Evolutionary conservation across 2,888 invertebrate genomes (phyloP).

Genomic region (Drosophila formosana): DNA sequence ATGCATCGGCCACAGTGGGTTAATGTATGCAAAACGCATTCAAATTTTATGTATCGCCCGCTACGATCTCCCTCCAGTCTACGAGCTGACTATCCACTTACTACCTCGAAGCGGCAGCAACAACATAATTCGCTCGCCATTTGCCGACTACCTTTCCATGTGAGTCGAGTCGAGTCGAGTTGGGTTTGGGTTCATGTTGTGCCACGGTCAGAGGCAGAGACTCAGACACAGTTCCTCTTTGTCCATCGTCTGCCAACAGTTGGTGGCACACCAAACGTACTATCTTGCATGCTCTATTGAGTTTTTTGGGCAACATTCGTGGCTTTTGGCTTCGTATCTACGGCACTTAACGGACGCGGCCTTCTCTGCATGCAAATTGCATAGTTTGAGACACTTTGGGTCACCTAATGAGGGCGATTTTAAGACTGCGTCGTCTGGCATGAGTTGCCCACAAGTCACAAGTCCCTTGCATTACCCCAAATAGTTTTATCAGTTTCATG

Average conservation of each 20-base stretch:
- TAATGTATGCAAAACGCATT: slow-evolving; percentile 85
- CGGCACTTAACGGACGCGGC: slow-evolving; percentile 55
- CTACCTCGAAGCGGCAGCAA: slow-evolving; percentile 46
- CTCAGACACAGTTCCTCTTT: background rate
- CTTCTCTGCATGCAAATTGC: slow-evolving; percentile 77
- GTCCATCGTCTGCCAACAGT: slow-evolving; percentile 13
- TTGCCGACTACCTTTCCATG: slow-evolving; percentile 56
- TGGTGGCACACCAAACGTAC: slow-evolving; percentile 20
- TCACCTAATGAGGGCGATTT: slow-evolving; percentile 75
- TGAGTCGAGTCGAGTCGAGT: slow-evolving; percentile 23
- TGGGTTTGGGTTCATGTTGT: slow-evolving; percentile 19
- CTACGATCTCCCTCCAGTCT: slow-evolving; percentile 76
- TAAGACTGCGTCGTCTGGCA: slow-evolving; percentile 37
- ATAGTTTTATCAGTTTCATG: background rate
- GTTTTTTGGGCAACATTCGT: slow-evolving; percentile 48
- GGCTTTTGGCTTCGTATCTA: slow-evolving; percentile 41
- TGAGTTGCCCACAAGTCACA: slow-evolving; percentile 22
- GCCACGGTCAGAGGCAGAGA: slow-evolving; percentile 11
- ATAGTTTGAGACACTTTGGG: slow-evolving; percentile 76
- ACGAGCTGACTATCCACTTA: slow-evolving; percentile 13
- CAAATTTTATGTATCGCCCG: slow-evolving; percentile 84
- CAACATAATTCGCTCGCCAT: slow-evolving; percentile 76
- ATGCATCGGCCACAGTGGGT: slow-evolving; percentile 80
- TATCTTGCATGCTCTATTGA: slow-evolving; percentile 74
- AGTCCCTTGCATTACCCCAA: background rate